Percentiles rank a stretch among this genome's conserved stretches.
phyloP scores from a whole-genome alignment of 1,140 invertebrate species.

The Pararge aegeria region DNA sequence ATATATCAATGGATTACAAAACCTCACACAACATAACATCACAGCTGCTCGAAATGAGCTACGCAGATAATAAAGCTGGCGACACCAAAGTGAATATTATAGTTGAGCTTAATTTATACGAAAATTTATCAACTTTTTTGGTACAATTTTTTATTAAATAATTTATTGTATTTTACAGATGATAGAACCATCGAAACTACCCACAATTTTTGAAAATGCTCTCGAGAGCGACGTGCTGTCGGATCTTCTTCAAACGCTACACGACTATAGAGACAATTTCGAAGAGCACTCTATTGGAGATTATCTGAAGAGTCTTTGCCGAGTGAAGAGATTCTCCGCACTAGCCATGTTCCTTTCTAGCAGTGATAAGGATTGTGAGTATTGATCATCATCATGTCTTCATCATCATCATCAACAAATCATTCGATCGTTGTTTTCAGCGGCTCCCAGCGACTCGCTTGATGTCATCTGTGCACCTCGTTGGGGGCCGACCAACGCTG shows the following conservation, averaged over 20 bases:
- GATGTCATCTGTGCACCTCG: no score
- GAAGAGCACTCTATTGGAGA: slow-evolving; percentile 37
- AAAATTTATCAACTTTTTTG: no score
- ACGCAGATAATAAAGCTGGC: no score
- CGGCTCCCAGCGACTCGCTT: no score
- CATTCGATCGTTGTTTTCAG: no score
- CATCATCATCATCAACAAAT: neutral
- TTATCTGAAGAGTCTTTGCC: slow-evolving; percentile 41
- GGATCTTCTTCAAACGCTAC: slow-evolving; percentile 76
- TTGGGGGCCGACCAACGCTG: no score
- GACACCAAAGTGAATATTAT: no score
- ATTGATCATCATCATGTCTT: neutral
- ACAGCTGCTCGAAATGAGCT: no score
- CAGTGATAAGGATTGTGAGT: slow-evolving; percentile 58
- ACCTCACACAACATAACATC: no score
- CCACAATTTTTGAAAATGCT: slow-evolving; percentile 81
- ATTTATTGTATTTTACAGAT: slow-evolving; percentile 61
- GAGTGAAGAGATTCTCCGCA: slow-evolving; percentile 56
- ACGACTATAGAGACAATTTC: slow-evolving; percentile 48
- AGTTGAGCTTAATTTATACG: no score
- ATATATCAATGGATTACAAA: no score
- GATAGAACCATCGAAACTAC: slow-evolving; percentile 75
- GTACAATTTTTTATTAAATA: no score
- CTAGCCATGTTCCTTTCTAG: slow-evolving; percentile 58
- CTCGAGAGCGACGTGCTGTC: slow-evolving; percentile 81